These are phyloP conservation scores for Apocrypta bakeri DNA, from an alignment of 1,140 invertebrate genomes.

Conservation along the genomic window DNA sequence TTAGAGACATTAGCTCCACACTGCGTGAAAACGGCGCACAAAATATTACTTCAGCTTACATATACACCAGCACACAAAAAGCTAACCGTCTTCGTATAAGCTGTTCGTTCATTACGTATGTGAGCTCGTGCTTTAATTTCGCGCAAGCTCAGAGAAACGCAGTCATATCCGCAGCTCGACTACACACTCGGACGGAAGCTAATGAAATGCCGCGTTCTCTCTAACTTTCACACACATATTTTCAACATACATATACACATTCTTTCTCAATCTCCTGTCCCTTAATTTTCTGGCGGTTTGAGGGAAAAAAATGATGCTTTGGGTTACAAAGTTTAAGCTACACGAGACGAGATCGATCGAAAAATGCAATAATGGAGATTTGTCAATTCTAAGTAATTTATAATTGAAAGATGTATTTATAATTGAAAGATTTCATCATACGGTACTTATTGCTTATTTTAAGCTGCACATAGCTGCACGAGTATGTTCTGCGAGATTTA, in stretches of 20 bases:
- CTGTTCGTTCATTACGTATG: constrained; percentile 38
- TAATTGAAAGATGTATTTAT: too few relatives aligned
- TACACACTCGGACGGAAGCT: constrained; percentile 31
- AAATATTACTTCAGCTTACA: neutral
- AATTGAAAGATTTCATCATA: too few relatives aligned
- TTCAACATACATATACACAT: too few relatives aligned
- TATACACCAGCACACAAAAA: neutral
- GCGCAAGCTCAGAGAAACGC: constrained; percentile 25
- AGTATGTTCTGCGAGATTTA: too few relatives aligned
- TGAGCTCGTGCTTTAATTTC: constrained; percentile 31
- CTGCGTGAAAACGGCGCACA: neutral
- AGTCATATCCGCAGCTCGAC: constrained; percentile 36
- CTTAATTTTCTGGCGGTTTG: constrained; percentile 28
- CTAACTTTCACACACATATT: too few relatives aligned
- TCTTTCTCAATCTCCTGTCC: too few relatives aligned
- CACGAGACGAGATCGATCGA: too few relatives aligned
- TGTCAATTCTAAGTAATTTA: too few relatives aligned
- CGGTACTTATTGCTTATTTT: too few relatives aligned
- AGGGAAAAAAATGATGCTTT: constrained; percentile 16
- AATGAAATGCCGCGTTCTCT: constrained; percentile 35
- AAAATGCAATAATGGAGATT: too few relatives aligned
- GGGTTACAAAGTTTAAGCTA: constrained; percentile 10
- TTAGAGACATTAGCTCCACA: neutral
- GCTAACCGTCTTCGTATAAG: neutral
- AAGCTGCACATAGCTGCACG: too few relatives aligned